Evolutionary conservation across 2,888 invertebrate species (phyloP), one percentile per base, ranked within the genome.

Genomic region (Gymnocheta viridis): DNA sequence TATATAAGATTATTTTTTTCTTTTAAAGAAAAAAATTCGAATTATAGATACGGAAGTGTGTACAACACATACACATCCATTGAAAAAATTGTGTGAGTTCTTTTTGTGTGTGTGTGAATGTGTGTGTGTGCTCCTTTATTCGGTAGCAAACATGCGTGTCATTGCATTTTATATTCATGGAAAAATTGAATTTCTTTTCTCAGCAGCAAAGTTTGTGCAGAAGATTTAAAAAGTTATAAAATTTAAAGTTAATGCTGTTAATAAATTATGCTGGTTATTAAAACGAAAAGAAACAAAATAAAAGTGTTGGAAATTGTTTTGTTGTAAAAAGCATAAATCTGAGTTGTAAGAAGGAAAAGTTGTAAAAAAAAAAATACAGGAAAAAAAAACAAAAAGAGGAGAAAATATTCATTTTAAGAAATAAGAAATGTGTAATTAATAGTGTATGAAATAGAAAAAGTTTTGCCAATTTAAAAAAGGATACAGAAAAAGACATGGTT

Each of bases 251-350:
- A 67, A 67, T 51, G 3, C 32, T 51, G 22, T 81, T 67, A 81
- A 74, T 81, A 74, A 74, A 67, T 81, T 74, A 74, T 81, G 54
- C 44, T 27, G 56, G 79, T 72, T 81, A 62, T 69, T 80, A 74
- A 66, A 56, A 29, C 10, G 47, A 17, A 67, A 70, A 32, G 10
- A 4, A 56, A 35, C 10, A 58, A 67, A 9, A 35, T 29, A 17
- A 49, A 47, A 67, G 19, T 58, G 35, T 67, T 35, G 32, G 58
- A 47, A 77, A 67, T 38, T 67, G 44, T 35, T 49, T 67, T 27
- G 27, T 17, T 35, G 35, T 3, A 47, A 19, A 14, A 24, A 44
- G 9, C 38, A 29, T 67, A 77, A 58, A 77, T 58, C 38, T 49
- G 35, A 38, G 3, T 24, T 44, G 14, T 19, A 19, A 27, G 17